Conservation (phyloP, 2,888 invertebrate genomes). For the Drosophila leonis region DNA sequence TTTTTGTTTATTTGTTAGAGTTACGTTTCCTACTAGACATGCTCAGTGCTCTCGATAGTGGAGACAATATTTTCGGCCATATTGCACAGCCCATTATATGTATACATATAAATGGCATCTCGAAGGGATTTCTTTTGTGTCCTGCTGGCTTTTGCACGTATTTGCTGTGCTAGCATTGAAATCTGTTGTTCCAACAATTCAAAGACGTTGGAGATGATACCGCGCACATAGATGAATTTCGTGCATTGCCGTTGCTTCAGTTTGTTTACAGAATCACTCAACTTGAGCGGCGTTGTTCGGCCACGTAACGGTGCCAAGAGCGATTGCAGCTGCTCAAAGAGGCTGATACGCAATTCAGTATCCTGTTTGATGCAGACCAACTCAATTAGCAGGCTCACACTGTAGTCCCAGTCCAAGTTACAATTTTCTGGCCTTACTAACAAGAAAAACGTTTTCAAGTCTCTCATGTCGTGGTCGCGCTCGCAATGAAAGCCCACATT, state of each 20-base stretch:
- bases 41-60: constrained; percentile 71
- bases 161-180: constrained; percentile 36
- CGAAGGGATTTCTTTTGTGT: constrained; percentile 50
- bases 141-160: constrained; percentile 18
- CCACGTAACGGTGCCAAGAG: constrained; percentile 31
- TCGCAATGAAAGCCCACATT: constrained; percentile 55
- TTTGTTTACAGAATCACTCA: constrained; percentile 20
- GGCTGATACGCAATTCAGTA: constrained; percentile 9
- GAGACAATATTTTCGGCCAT: constrained; percentile 75
- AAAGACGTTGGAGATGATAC: constrained; percentile 58
- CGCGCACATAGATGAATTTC: constrained; percentile 68
- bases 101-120: constrained; percentile 69
- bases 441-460: constrained; percentile 37
- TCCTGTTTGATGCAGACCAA: constrained; percentile 30
- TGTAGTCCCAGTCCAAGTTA: constrained; percentile 56
- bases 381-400: constrained; percentile 42
- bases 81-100: constrained; percentile 69
- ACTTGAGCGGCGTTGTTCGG: constrained; percentile 1
- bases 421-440: neutral
- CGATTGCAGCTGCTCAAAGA: constrained; percentile 35
- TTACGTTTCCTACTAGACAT: constrained; percentile 30
- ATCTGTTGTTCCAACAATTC: constrained; percentile 71
- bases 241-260: constrained; percentile 47
- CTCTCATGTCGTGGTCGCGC: constrained; percentile 27
- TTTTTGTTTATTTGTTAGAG: neutral